Base-by-base conservation (phyloP, 1,140 invertebrate species). In the Hylaeus volcanicus region DNA sequence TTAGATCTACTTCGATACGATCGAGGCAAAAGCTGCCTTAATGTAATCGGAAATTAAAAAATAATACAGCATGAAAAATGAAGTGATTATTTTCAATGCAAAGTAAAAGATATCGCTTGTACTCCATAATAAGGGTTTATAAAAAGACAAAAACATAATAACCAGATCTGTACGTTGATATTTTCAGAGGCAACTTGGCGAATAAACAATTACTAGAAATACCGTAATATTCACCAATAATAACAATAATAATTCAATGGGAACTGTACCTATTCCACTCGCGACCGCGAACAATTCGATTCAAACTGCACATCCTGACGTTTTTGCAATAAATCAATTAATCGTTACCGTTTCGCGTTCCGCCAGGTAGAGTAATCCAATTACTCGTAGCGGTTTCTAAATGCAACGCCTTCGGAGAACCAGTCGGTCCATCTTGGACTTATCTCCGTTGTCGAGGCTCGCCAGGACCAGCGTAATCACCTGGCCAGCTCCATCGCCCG, bases 391-490 rank as follows among this genome's bases (percentile, higher is more conserved):
- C 41, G 58, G 26, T 39, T 51, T 64, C 39, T 72, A 81, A 85
- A 85, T 63, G 56, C 56, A 11, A 37, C n/a, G 39, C 39, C 51
- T 41, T 74, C 51, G n/a, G 51, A 48, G 45, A 51, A 74, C 48
- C 66, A 69, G 72, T 79, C 69, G 26, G 81, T 75, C 69, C 76
- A 69, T 79, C 80, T 64, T 69, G 71, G 66, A 65, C 75, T 82
- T 86, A 86, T 86, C 84, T 85, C 45, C 43, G 3, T 14, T 43
- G 43, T 68, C 65, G 68, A 26, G 74, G 74, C 71, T 68, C 73
- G 60, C 3, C 51, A 9, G 41, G 39, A 12, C 51, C 37, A 9
- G 11, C 68, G 75, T 81, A 84, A 86, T 84, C 84, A 65, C 26
- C 39, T 48, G 74, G 53, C 11, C 58, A 61, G n/a, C 58, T 61